Evolutionary conservation across 2,113 vertebrate species (phyloP).

Genomic region (Sprattus sprattus): DNA sequence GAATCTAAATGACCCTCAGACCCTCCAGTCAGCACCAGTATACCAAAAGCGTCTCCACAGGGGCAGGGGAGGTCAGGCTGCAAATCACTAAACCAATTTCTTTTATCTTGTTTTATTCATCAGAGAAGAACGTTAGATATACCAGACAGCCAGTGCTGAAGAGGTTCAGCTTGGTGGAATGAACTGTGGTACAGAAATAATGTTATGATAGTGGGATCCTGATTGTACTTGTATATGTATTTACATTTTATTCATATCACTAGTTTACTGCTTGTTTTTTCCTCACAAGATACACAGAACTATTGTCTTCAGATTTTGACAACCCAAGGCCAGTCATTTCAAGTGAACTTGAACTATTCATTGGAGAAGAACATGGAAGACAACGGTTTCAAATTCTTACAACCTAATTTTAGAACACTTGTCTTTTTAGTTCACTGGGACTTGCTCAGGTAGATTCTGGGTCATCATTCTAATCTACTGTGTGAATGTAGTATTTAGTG

Average conservation of each 20-base stretch:
- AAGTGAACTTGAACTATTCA: too few relatives aligned
- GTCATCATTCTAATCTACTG: neutral
- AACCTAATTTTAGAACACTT: neutral
- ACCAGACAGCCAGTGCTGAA: neutral
- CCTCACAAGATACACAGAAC: neutral
- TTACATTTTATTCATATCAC: neutral
- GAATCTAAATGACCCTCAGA: conserved; percentile 22
- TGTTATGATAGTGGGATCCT: neutral
- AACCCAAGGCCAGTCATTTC: too few relatives aligned
- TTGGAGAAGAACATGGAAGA: neutral
- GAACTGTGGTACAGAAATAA: neutral
- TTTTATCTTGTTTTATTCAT: neutral
- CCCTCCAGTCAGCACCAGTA: conserved; percentile 26
- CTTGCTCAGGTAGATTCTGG: neutral
- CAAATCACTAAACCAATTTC: neutral
- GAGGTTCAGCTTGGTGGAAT: neutral
- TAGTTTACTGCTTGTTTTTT: neutral
- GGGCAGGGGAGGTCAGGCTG: neutral
- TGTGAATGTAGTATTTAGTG: neutral
- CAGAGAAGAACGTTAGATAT: neutral
- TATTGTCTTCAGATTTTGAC: neutral
- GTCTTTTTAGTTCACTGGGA: neutral
- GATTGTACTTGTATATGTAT: neutral
- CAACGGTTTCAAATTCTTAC: neutral
- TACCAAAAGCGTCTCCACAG: conserved; percentile 16